phyloP scores from a whole-genome alignment of 2,888 invertebrate genomes.

The Laothoe populi region DNA sequence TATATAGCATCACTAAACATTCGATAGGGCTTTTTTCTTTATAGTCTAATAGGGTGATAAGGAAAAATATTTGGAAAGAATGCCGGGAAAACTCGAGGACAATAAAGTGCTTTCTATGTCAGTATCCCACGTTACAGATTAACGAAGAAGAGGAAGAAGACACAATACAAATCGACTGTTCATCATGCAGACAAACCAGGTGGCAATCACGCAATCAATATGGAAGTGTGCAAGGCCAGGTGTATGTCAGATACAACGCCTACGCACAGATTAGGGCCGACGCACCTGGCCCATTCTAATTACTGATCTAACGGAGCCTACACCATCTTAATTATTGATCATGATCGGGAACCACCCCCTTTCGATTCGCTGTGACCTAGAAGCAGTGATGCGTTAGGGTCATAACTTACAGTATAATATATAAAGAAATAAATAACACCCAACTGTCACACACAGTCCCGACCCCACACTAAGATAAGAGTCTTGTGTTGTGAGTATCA shows the following conservation, averaged over 20 bases:
- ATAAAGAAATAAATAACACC: too few species aligned
- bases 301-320: constrained; percentile 62
- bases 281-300: constrained; percentile 65
- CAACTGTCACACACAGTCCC: too few species aligned
- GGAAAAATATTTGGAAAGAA: too few species aligned
- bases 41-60: too few species aligned
- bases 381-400: too few species aligned
- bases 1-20: too few species aligned
- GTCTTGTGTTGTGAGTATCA: too few species aligned
- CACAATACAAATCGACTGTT: neutral
- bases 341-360: constrained; percentile 35
- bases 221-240: neutral
- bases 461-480: too few species aligned
- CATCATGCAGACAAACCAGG: neutral
- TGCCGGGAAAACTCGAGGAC: neutral
- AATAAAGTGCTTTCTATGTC: neutral
- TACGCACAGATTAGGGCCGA: constrained; percentile 34
- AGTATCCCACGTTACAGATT: too few species aligned
- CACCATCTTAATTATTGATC: constrained; percentile 62
- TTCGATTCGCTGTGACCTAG: neutral
- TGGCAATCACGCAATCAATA: neutral
- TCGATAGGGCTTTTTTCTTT: too few species aligned
- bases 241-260: constrained; percentile 35
- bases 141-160: too few species aligned
- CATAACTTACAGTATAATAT: too few species aligned